Evolutionary conservation across 2,797 vertebrate species (phyloP).

Genomic region (Pampus argenteus): DNA sequence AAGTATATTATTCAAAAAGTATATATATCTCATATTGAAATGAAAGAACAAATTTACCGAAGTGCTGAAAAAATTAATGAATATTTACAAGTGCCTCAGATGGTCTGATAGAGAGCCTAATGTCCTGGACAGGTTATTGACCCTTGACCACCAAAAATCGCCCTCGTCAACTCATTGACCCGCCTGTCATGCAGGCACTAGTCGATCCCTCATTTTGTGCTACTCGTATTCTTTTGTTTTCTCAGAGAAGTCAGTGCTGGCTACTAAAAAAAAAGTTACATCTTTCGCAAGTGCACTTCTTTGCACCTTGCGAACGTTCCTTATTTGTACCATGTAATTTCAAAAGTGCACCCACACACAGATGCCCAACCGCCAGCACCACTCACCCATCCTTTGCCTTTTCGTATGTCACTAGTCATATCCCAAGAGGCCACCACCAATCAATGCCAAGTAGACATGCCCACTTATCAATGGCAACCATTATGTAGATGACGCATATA

Average conservation of each 20-base stretch:
- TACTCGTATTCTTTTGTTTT: slow-evolving; percentile 12
- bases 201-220: slow-evolving; percentile 14
- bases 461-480: slow-evolving; percentile 59
- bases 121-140: slow-evolving; percentile 35
- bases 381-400: slow-evolving; percentile 13
- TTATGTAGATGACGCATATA: slow-evolving; percentile 52
- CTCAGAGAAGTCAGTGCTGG: background rate
- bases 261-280: background rate
- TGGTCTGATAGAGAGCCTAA: slow-evolving; percentile 24
- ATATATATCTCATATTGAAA: background rate
- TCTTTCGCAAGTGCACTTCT: background rate
- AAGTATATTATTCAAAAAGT: slow-evolving; percentile 1
- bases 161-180: slow-evolving; percentile 41
- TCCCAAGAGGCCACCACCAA: slow-evolving; percentile 45
- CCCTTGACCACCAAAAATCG: slow-evolving; percentile 22
- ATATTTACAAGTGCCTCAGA: slow-evolving; percentile 24
- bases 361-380: slow-evolving; percentile 18
- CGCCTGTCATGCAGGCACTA: slow-evolving; percentile 18
- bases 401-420: slow-evolving; percentile 29
- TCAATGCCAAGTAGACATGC: slow-evolving; percentile 66
- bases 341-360: slow-evolving; percentile 12
- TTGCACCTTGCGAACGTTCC: slow-evolving; percentile 16
- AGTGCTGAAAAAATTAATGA: background rate
- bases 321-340: slow-evolving; percentile 32
- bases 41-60: background rate